phyloP scores from a whole-genome alignment of 1,140 invertebrate genomes.

The Linepithema humile region DNA sequence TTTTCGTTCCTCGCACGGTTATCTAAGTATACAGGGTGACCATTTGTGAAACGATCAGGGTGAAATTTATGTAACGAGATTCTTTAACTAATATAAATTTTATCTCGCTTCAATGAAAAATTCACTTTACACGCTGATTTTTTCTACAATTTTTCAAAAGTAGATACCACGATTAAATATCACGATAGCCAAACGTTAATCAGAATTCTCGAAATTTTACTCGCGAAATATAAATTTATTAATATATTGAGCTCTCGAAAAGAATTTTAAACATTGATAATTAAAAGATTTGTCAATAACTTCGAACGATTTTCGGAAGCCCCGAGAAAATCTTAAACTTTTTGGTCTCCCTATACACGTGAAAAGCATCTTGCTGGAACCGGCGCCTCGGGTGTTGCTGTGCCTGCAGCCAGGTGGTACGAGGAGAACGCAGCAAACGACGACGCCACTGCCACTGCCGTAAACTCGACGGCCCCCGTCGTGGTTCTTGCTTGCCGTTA shows the following conservation, averaged over 20 bases:
- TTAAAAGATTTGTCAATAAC: too few relatives aligned
- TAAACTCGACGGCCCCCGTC: slow-evolving; percentile 37
- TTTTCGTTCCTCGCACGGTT: not conserved
- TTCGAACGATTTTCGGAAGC: too few relatives aligned
- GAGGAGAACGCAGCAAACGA: not conserved
- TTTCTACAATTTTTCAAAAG: not conserved
- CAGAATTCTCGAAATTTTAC: slow-evolving; percentile 8
- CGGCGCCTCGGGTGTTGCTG: slow-evolving; percentile 3
- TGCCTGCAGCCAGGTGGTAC: slow-evolving; percentile 1
- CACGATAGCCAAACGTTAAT: not conserved
- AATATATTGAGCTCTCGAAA: not conserved
- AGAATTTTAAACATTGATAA: too few relatives aligned
- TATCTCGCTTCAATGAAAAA: not conserved
- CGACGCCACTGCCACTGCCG: slow-evolving; percentile 11
- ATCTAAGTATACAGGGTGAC: too few relatives aligned
- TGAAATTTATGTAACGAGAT: not conserved
- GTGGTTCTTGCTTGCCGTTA: slow-evolving; percentile 61
- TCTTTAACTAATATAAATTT: slow-evolving; percentile 14
- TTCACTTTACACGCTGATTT: not conserved
- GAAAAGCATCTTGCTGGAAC: not conserved
- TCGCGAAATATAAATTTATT: not conserved
- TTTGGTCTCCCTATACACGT: not conserved
- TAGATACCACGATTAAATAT: not conserved
- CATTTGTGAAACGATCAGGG: not conserved
- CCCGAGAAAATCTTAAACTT: not conserved